Evolutionary conservation across 2,797 vertebrate genomes (phyloP), one percentile per base, ranked within the genome.

Genomic region (Muraenolepis orangiensis): DNA sequence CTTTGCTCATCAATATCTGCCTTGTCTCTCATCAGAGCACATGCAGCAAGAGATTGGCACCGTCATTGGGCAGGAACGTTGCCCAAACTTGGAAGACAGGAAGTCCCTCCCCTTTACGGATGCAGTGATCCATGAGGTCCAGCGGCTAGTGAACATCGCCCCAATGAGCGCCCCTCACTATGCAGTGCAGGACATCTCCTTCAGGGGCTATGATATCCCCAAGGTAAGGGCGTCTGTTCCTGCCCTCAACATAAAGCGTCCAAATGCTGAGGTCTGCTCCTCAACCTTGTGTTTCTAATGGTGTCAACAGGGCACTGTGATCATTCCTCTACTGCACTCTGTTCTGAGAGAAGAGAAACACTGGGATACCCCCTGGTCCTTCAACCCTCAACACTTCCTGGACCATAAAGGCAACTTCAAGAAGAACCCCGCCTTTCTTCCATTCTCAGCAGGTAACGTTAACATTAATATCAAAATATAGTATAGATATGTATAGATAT

Each of bases 101-200:
- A 90, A 66, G 72, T 93, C 85, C 28, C 93, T 96, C 66, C 93
- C 94, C 0, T 95, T 94, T 76, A 93, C 92, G 0, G 87, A 94
- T 0, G 93, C 93, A 0, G 93, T 95, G 32, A 89, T 95, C 29
- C 91, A 93, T 0, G 93, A 96, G 77, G 90, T 92, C 0, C 93
- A 92, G 78, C 75, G 89, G 20, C 92, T 87, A 0, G 76, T 94
- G 74, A 94, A 93, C 1, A 12, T 93, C 0, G 78, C 87, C 16
- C 92, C 93, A 0, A 80, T 91, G 42, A 90, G 86, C 2, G 0
- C 95, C 29, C 91, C 93, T 28, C 95, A 87, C 64, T 87, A 86
- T 0, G 20, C 93, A 1, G 86, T 82, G 0, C 38, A 70, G 6
- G 87, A 93, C 74, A 90, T 92, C 57, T 26, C 32, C 1, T 91